These are phyloP conservation scores for Dicaeum eximium DNA, from an alignment of 2,113 vertebrate genomes.

Conservation along the genomic window DNA sequence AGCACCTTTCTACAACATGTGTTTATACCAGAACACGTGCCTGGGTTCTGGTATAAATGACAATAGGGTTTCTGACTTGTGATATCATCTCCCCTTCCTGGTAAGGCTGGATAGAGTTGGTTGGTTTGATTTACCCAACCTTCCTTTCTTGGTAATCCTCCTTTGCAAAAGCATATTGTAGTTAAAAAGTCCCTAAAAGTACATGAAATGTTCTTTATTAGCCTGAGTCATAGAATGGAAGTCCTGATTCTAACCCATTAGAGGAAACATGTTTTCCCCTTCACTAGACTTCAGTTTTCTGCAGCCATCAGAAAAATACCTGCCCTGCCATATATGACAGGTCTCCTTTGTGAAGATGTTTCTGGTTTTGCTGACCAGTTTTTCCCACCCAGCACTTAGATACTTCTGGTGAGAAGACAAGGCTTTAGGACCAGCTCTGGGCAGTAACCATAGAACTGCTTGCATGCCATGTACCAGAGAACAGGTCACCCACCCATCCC, in stretches of 20 bases:
- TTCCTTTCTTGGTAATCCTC: not conserved
- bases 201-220: not conserved
- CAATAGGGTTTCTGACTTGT: not conserved
- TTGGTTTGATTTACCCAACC: not conserved
- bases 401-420: not conserved
- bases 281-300: not conserved
- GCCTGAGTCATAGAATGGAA: not conserved
- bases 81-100: not conserved
- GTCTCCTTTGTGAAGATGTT: not conserved
- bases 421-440: not conserved
- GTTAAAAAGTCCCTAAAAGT: not conserved
- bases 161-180: not conserved
- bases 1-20: not conserved
- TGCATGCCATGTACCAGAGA: not conserved
- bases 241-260: not conserved
- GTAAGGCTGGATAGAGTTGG: not conserved
- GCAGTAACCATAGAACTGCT: not conserved
- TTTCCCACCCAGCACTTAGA: not conserved
- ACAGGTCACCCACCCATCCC: not conserved
- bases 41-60: not conserved
- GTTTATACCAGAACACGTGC: not conserved
- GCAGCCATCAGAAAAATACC: not conserved
- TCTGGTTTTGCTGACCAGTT: not conserved
- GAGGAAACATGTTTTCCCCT: not conserved
- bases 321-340: not conserved